phyloP scores from a whole-genome alignment of 2,113 vertebrate species.

The Alethe diademata region DNA sequence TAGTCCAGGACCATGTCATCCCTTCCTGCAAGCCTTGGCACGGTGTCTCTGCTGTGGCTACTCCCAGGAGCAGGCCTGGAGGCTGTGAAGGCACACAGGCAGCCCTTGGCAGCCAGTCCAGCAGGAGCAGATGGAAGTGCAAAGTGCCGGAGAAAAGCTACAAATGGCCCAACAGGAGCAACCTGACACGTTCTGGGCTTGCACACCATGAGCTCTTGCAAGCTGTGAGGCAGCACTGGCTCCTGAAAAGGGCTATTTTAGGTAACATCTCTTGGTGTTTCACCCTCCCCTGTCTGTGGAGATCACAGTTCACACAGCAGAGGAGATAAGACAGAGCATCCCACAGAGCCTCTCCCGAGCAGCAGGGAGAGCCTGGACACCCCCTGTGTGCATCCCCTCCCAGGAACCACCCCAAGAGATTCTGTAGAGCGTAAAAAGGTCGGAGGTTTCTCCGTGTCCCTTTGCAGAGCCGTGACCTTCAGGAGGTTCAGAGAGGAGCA shows the following conservation, averaged over 20 bases:
- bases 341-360: too few species aligned
- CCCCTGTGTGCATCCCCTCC: background rate
- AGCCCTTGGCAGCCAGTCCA: constrained; percentile 8
- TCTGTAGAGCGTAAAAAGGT: background rate
- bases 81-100: background rate
- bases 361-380: background rate
- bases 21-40: background rate
- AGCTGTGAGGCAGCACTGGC: background rate
- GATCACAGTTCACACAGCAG: background rate
- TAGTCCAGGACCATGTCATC: background rate
- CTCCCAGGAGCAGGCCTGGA: background rate
- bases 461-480: background rate
- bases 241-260: background rate
- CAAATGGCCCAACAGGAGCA: background rate
- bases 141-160: background rate
- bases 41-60: background rate
- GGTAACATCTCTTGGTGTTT: background rate
- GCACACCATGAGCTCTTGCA: background rate
- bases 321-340: background rate
- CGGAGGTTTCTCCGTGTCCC: background rate
- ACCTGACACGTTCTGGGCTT: background rate
- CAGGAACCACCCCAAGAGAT: background rate
- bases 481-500: background rate
- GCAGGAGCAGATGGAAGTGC: constrained; percentile 23
- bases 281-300: background rate